Base-by-base conservation (phyloP, 1,140 invertebrate species). In the Bombus confusus region DNA sequence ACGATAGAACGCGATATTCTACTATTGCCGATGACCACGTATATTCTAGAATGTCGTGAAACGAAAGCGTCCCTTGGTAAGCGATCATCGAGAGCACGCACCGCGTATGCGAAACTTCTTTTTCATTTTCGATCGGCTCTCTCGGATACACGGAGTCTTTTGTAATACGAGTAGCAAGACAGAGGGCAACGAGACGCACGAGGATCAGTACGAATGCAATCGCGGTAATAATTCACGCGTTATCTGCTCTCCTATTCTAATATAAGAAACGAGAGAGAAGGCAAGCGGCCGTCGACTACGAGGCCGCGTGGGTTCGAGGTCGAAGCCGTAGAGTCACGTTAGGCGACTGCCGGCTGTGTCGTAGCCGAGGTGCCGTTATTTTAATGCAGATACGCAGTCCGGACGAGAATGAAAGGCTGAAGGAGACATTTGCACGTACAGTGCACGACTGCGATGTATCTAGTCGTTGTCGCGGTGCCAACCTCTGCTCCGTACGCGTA, bases 351-450 rank as follows among this genome's bases (percentile, higher is more conserved):
- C 80, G 89, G 79, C 79, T 86, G 73, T 91, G 83, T 91, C 90
- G 87, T 89, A 89, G 84, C 62, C 86, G 81, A 91, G 82, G 75
- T 91, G 83, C 91, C 91, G 91, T 92, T 92, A 91, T 90, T 87
- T 92, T 90, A 86, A 87, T 89, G 88, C 80, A 86, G 85, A 90
- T 86, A 91, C 77, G 89, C 89, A 80, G 79, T 69, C 80, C 86
- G 86, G 86, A 90, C 89, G 83, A 90, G 88, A 90, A 88, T 90
- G 89, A 90, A 90, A 90, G 88, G 88, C 86, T 80, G 79, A 68
- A 90, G 89, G 85, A 89, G 87, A 89, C 87, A 89, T 89, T 89
- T 88, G 84, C 87, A 77, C 77, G 64, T 76, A 77, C 73, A 69
- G 69, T 66, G 57, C 31, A 71, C 88, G 75, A 80, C 87, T 69